phyloP scores from a whole-genome alignment of 2,797 vertebrate genomes.

The Peromyscus attwateri region DNA sequence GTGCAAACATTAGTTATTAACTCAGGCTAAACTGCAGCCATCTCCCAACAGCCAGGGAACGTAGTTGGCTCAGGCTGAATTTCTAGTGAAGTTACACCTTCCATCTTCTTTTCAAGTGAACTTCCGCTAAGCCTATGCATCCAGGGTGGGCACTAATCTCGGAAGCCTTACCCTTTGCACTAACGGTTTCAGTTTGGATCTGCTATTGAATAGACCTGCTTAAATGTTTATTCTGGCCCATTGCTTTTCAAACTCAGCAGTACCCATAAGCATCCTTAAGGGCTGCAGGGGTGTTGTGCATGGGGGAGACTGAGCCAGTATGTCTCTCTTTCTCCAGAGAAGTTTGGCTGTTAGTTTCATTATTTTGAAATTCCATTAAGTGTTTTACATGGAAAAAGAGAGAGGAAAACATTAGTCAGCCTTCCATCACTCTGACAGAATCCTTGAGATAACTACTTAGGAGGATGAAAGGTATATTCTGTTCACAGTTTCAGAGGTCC shows the following conservation, averaged over 20 bases:
- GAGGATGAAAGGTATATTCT: not conserved
- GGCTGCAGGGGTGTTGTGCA: not conserved
- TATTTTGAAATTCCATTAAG: not conserved
- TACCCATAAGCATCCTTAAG: not conserved
- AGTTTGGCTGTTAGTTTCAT: not conserved
- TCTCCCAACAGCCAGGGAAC: conserved; percentile 6
- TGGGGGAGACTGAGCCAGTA: not conserved
- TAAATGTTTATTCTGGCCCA: not conserved
- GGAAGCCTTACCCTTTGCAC: not conserved
- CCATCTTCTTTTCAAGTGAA: conserved; percentile 14
- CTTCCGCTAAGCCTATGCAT: not conserved
- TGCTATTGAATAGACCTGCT: not conserved
- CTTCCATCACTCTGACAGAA: not conserved
- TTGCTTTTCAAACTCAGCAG: not conserved
- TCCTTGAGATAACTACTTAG: not conserved
- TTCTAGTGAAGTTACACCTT: conserved; percentile 51
- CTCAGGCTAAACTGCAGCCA: not conserved
- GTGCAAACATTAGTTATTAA: conserved; percentile 44
- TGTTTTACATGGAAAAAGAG: not conserved
- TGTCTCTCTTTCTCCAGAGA: not conserved
- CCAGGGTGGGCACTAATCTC: not conserved
- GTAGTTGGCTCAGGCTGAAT: not conserved
- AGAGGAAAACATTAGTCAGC: not conserved
- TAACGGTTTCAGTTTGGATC: conserved; percentile 29
- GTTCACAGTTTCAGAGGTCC: not conserved